Conservation (phyloP, 1,140 invertebrate species). For the Caenorhabditis briggsae region DNA sequence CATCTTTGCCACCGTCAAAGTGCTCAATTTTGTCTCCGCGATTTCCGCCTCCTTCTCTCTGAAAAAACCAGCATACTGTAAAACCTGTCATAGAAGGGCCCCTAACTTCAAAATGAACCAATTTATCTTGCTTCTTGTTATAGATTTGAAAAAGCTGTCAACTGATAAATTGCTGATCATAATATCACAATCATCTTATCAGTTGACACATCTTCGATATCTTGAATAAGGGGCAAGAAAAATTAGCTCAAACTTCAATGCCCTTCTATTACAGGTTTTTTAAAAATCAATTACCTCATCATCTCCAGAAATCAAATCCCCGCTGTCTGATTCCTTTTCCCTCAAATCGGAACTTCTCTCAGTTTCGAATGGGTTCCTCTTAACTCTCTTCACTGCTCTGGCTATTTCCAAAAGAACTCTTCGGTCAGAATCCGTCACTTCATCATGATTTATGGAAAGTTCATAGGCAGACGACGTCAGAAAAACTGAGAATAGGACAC, state of each 20-base stretch:
- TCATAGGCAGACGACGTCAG: background rate
- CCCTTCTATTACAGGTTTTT: no score
- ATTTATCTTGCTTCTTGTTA: no score
- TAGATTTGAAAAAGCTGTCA: no score
- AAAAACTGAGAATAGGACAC: conserved; percentile 8
- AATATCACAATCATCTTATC: no score
- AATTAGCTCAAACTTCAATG: no score
- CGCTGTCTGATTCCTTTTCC: conserved; percentile 38
- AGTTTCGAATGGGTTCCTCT: conserved; percentile 29
- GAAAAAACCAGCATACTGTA: background rate
- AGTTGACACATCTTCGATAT: no score
- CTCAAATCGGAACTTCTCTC: conserved; percentile 53
- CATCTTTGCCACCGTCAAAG: conserved; percentile 27
- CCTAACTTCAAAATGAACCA: no score
- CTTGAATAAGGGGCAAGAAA: no score
- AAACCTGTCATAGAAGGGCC: no score
- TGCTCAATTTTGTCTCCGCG: background rate
- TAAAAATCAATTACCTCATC: background rate
- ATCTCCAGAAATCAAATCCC: background rate
- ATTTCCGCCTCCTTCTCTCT: conserved; percentile 6
- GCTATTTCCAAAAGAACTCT: conserved; percentile 42
- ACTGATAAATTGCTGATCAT: no score
- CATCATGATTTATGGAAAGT: conserved; percentile 18
- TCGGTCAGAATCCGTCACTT: conserved; percentile 24
- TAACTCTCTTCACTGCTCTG: conserved; percentile 33